A percentile compares a stretch with the other conserved stretches of the same genome.
Evolutionary conservation across 1,140 invertebrate species (phyloP).

Genomic region (Leguminivora glycinivorella): DNA sequence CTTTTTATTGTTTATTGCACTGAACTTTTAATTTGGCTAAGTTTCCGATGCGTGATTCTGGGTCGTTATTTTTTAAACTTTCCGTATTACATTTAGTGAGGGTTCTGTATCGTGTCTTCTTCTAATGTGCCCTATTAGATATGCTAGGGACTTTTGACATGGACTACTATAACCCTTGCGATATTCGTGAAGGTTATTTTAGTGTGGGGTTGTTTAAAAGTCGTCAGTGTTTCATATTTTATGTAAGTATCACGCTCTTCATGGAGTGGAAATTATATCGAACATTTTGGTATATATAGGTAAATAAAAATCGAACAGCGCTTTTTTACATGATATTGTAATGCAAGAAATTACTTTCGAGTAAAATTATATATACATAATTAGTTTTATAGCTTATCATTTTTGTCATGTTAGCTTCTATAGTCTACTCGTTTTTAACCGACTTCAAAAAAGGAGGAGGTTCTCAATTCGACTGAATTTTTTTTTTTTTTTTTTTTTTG

Average conservation of each 20-base stretch:
- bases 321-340: too few species aligned
- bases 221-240: not conserved
- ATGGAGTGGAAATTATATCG: too few species aligned
- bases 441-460: too few species aligned
- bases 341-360: too few species aligned
- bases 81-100: slow-evolving; percentile 61
- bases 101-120: slow-evolving; percentile 58
- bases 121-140: slow-evolving; percentile 63
- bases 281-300: too few species aligned
- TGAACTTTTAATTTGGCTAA: slow-evolving; percentile 76
- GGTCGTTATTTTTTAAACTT: slow-evolving; percentile 74
- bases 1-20: slow-evolving; percentile 75
- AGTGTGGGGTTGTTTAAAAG: not conserved
- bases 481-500: too few species aligned
- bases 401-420: too few species aligned
- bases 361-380: too few species aligned
- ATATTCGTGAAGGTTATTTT: slow-evolving; percentile 20
- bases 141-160: slow-evolving; percentile 39
- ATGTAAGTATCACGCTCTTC: not conserved
- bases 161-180: slow-evolving; percentile 25
- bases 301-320: too few species aligned
- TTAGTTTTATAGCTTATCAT: too few species aligned
- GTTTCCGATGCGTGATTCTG: slow-evolving; percentile 69
- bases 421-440: too few species aligned
- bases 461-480: too few species aligned